Base-by-base conservation (phyloP, 2,797 vertebrate species). In the Acrossocheilus wenchowensis region DNA sequence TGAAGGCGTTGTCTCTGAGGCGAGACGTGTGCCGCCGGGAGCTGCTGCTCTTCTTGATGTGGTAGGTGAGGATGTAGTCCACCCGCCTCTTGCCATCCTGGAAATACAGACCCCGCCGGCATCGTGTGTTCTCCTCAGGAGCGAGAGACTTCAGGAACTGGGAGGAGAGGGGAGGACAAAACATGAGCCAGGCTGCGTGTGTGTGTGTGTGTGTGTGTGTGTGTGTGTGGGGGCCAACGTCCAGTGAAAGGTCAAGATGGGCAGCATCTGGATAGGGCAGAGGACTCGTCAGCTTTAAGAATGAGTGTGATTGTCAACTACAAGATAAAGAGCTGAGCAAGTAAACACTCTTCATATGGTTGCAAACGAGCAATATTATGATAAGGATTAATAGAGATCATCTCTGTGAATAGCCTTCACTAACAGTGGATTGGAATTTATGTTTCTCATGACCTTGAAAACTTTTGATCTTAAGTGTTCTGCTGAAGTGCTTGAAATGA, bases 51-150 rank as follows among this genome's bases (percentile, higher is more conserved):
- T 97, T 97, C 94, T 99, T 98, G 91, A 97, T 94, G 1, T 95
- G 95, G 92, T 98, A 99, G 26, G 97, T 97, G 73, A 99, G 94
- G 89, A 99, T 94, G 23, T 98, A 99, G 91, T 99, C 98, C 30
- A 98, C 97, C 10, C 95, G 97, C n/a, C 97, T 96, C 91, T 95
- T 94, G 50, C 98, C 98, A 0, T 99, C 98, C 84, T 96, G 91
- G 93, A 99, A 98, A 93, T 97, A 99, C 41, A 98, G 95, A 79
- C 98, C 98, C 0, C 96, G 96, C 57, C 96, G 96, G 92, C 96
- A 96, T 75, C 90, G 92, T 4, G 94, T 94, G 69, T 96, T 97
- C 2, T 97, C 97, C 92, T 98, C 95, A 80, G 96, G 96, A 0
- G 94, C 96, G 1, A 97, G 93, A 17, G 96, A 96, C 89, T 97